A percentile compares a stretch with the other conserved stretches of the same genome.
These are phyloP conservation scores for Watsonalla cultraria DNA, from an alignment of 2,888 invertebrate species.

Conservation along the genomic window DNA sequence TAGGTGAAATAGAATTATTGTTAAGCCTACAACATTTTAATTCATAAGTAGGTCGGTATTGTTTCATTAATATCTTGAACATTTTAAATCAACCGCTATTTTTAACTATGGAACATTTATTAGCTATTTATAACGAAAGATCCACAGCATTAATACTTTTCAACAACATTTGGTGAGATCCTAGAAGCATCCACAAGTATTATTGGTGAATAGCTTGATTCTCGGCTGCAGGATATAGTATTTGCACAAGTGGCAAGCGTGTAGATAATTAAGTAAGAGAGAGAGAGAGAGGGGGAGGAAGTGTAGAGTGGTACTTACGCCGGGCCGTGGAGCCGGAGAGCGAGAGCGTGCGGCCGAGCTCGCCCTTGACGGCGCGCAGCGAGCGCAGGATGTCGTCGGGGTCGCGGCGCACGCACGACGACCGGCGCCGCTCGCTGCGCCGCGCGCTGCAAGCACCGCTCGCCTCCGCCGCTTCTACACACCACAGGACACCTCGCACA, in stretches of 20 bases:
- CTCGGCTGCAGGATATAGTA: neutral
- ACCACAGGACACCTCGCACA: conserved; percentile 22
- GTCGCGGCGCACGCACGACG: conserved; percentile 89
- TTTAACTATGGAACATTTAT: no score
- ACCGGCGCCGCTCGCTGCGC: conserved; percentile 83
- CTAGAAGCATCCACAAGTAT: neutral
- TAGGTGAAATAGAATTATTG: neutral
- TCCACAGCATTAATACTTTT: no score
- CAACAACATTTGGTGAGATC: neutral
- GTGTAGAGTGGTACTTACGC: conserved; percentile 79
- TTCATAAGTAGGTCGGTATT: no score
- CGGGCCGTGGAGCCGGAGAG: conserved; percentile 84
- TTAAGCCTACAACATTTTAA: neutral
- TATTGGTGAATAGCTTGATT: neutral
- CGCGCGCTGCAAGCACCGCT: conserved; percentile 54
- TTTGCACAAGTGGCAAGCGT: neutral
- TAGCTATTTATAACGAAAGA: no score
- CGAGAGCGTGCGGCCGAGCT: conserved; percentile 90
- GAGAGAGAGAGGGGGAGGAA: neutral
- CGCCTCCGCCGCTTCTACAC: conserved; percentile 35
- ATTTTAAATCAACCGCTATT: no score
- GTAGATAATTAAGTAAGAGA: neutral
- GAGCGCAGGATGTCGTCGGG: conserved; percentile 91
- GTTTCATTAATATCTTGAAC: no score
- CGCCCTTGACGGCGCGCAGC: conserved; percentile 89